phyloP scores from a whole-genome alignment of 1,140 invertebrate genomes.

The Marisa cornuarietis region DNA sequence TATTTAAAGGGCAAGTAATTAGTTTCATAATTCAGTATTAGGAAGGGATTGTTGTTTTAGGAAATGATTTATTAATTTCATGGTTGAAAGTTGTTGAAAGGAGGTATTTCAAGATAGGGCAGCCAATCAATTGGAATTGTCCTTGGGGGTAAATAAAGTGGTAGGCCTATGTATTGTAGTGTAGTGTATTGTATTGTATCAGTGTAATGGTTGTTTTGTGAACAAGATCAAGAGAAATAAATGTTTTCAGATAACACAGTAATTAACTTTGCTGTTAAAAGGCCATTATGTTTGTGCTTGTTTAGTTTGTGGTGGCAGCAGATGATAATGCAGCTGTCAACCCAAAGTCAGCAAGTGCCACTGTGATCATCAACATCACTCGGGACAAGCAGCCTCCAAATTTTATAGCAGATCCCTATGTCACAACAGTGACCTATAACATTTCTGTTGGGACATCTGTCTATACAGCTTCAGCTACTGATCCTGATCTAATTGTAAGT shows the following conservation, averaged over 20 bases:
- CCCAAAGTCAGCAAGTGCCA: conserved; percentile 43
- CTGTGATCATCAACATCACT: conserved; percentile 41
- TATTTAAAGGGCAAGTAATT: too few relatives aligned
- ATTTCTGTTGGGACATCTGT: conserved; percentile 25
- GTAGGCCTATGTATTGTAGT: too few relatives aligned
- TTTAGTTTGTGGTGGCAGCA: conserved; percentile 52
- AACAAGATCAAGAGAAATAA: not conserved
- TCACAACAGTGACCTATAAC: conserved; percentile 31
- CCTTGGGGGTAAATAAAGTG: too few relatives aligned
- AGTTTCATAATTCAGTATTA: too few relatives aligned
- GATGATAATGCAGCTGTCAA: conserved; percentile 56
- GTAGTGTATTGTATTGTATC: too few relatives aligned
- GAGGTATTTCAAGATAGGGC: too few relatives aligned
- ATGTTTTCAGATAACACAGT: not conserved
- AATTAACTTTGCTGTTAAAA: not conserved
- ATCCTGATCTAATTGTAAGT: conserved; percentile 35
- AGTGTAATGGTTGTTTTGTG: not conserved
- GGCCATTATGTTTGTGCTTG: conserved; percentile 3
- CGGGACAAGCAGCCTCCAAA: conserved; percentile 41
- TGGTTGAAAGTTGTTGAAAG: too few relatives aligned
- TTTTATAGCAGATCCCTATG: conserved; percentile 41
- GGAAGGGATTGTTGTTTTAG: too few relatives aligned
- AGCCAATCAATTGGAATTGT: too few relatives aligned
- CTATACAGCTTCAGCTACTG: conserved; percentile 39
- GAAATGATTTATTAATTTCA: too few relatives aligned